Conservation (phyloP, 2,888 invertebrate genomes). For the Spisula solida region DNA sequence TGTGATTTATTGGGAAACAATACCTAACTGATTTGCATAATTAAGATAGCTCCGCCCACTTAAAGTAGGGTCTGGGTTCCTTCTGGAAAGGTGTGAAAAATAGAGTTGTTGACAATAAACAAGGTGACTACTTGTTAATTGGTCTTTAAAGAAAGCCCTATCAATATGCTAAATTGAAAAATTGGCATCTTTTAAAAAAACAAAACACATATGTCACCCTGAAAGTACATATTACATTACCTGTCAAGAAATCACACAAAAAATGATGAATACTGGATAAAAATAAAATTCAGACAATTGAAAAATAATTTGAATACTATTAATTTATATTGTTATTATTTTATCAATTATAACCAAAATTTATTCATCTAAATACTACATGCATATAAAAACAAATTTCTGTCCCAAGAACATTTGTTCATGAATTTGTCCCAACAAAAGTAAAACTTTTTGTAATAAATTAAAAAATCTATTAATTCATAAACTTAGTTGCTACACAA, state of each 20-base stretch:
- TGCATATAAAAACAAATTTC: too few relatives aligned
- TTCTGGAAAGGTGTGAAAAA: constrained; percentile 25
- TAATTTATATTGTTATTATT: too few relatives aligned
- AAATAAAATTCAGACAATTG: not conserved
- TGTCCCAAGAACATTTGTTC: too few relatives aligned
- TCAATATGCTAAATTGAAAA: not conserved
- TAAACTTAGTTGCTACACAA: too few relatives aligned
- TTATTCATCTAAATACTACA: too few relatives aligned
- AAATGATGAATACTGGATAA: not conserved
- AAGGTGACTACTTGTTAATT: constrained; percentile 19
- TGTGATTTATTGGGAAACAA: constrained; percentile 15
- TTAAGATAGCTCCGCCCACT: not conserved
- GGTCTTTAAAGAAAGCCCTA: not conserved
- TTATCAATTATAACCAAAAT: too few relatives aligned
- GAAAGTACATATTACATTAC: not conserved
- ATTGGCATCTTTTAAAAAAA: not conserved
- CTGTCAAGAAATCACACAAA: not conserved
- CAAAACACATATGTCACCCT: not conserved
- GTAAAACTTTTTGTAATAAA: too few relatives aligned
- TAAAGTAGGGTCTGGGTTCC: constrained; percentile 5
- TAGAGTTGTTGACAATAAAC: constrained; percentile 47
- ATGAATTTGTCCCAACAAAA: too few relatives aligned
- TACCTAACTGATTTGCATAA: constrained; percentile 19
- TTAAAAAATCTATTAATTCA: too few relatives aligned
- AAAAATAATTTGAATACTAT: too few relatives aligned